Conservation (phyloP, 1,140 invertebrate genomes). For the Anoplophora glabripennis region DNA sequence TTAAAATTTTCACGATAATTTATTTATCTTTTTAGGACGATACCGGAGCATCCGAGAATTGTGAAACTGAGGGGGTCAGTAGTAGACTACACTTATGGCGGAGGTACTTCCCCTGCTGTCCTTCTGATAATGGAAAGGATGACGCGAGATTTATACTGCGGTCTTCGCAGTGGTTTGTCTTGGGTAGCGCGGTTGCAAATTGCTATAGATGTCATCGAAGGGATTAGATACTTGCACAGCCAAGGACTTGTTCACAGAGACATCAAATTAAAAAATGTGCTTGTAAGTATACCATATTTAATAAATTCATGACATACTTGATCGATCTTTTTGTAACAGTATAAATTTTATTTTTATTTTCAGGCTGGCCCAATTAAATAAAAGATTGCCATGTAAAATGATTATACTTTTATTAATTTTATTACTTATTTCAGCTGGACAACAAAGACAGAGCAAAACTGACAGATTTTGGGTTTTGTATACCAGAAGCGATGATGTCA, state of each 20-base stretch:
- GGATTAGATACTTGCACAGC: constrained; percentile 84
- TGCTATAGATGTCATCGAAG: constrained; percentile 79
- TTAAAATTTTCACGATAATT: neutral
- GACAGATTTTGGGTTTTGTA: constrained; percentile 89
- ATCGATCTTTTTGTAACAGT: too few species aligned
- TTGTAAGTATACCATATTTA: constrained; percentile 53
- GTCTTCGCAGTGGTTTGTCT: constrained; percentile 68
- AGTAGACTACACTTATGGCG: constrained; percentile 75
- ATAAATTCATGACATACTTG: too few species aligned
- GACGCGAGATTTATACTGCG: constrained; percentile 77
- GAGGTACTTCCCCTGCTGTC: constrained; percentile 67
- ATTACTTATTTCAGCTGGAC: constrained; percentile 57
- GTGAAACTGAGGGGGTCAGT: constrained; percentile 79
- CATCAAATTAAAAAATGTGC: constrained; percentile 87
- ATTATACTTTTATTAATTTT: neutral
- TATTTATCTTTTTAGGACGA: constrained; percentile 58
- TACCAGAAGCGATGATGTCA: constrained; percentile 88
- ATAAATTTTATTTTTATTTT: too few species aligned
- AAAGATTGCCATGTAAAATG: too few species aligned
- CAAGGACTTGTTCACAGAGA: constrained; percentile 85
- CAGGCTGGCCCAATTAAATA: too few species aligned
- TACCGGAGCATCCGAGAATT: constrained; percentile 80
- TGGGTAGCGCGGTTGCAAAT: constrained; percentile 70
- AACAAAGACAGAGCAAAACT: constrained; percentile 72
- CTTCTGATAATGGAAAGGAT: constrained; percentile 75